These are phyloP conservation scores for Anneissia japonica DNA, from an alignment of 35 echinoderm and acorn worm species.

Conservation along the genomic window DNA sequence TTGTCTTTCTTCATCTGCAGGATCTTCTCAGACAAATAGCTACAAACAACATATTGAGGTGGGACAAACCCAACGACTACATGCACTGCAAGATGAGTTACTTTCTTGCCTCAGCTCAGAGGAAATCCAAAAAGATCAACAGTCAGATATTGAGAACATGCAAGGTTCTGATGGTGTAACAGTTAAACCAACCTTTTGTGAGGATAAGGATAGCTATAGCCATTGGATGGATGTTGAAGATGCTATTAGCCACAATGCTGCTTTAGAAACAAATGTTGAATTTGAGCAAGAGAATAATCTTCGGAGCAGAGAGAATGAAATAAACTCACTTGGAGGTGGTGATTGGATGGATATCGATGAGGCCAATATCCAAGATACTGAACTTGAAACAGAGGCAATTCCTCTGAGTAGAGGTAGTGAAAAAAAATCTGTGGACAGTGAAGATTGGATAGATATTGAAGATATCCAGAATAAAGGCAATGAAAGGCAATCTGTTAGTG, in stretches of 20 bases:
- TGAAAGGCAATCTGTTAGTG: no score
- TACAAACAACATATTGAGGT: conserved; percentile 39
- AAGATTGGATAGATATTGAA: background rate
- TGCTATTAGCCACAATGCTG: no score
- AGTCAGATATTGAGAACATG: background rate
- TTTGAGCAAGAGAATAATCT: no score
- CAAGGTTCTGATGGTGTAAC: background rate
- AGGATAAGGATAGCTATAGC: no score
- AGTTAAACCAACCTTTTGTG: background rate
- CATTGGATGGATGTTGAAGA: background rate
- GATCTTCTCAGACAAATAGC: conserved; percentile 40
- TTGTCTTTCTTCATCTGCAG: conserved; percentile 9
- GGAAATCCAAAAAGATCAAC: background rate
- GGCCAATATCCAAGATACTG: no score
- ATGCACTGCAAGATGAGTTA: conserved; percentile 66
- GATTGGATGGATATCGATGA: background rate
- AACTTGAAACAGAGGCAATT: no score
- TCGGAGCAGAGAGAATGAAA: background rate
- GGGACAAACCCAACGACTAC: conserved; percentile 50
- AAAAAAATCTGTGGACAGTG: background rate
- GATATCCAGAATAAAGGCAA: background rate
- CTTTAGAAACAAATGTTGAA: no score
- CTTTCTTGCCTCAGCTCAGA: conserved; percentile 42
- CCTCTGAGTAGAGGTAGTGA: no score
- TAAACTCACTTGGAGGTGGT: background rate